These are phyloP conservation scores for Drosophila neonasuta DNA, from an alignment of 2,888 invertebrate genomes.

Conservation along the genomic window DNA sequence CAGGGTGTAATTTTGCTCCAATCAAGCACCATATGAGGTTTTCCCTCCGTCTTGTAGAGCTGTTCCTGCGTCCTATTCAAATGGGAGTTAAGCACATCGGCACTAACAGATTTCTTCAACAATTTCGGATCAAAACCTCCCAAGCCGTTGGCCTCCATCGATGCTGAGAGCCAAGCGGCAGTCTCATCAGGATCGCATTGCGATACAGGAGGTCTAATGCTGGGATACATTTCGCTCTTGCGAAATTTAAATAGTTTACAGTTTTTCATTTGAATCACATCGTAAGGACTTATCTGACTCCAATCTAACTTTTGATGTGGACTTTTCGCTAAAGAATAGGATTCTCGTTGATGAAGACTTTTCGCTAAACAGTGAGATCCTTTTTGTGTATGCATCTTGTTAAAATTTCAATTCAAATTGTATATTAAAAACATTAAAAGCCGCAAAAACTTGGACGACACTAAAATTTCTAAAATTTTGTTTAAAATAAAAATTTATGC, in stretches of 20 bases:
- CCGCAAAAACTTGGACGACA: neutral
- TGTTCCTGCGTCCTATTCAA: neutral
- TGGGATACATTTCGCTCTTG: conserved; percentile 19
- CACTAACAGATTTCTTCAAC: neutral
- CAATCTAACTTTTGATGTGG: neutral
- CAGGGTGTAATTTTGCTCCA: conserved; percentile 12
- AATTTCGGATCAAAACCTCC: neutral
- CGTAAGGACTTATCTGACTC: conserved; percentile 6
- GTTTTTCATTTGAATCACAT: conserved; percentile 14
- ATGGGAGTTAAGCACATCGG: neutral
- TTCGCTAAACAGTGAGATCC: neutral
- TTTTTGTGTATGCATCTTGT: conserved; percentile 23
- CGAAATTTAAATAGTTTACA: conserved; percentile 11
- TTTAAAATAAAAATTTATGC: conserved; percentile 5
- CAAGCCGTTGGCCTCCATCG: conserved; percentile 6
- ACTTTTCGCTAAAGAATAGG: neutral
- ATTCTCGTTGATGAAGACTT: neutral
- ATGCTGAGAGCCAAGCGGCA: neutral
- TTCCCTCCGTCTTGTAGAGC: neutral
- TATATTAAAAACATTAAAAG: conserved; percentile 1
- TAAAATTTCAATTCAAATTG: neutral
- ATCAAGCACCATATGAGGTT: neutral
- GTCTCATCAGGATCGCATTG: conserved; percentile 5
- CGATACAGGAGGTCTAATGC: conserved; percentile 29
- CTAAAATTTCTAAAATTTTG: conserved; percentile 13